phyloP scores from a whole-genome alignment of 2,113 vertebrate genomes.

The Erythrolamprus reginae region DNA sequence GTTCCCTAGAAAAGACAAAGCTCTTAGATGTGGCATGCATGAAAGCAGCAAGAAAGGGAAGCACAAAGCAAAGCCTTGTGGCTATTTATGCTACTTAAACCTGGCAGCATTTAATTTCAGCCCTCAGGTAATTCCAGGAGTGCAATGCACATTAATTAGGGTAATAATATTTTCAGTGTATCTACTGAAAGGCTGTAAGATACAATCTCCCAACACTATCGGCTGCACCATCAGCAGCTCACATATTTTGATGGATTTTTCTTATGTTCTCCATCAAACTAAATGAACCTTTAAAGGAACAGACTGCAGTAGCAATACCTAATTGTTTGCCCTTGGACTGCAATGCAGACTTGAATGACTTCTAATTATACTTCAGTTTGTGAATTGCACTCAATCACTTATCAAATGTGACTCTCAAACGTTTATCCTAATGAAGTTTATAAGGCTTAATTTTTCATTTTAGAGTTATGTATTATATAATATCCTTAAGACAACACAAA shows the following conservation, averaged over 20 bases:
- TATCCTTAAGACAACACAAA: neutral
- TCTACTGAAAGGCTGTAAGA: neutral
- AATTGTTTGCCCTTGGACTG: neutral
- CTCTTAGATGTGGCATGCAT: neutral
- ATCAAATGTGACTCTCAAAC: neutral
- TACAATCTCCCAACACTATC: neutral
- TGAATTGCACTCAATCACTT: neutral
- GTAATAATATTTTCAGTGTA: neutral
- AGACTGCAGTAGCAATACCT: neutral
- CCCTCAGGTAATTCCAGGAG: neutral
- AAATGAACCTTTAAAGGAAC: neutral
- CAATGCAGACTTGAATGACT: neutral
- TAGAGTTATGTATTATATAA: neutral
- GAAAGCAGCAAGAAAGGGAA: neutral
- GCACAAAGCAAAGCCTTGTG: neutral
- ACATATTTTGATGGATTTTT: neutral
- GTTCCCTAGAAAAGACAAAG: neutral
- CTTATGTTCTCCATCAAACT: neutral
- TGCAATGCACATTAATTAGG: neutral
- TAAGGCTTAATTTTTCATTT: neutral
- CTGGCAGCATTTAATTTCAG: neutral
- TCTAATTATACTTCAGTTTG: neutral
- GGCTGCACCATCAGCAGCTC: neutral
- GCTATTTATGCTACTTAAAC: conserved; percentile 23
- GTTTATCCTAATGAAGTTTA: neutral